Percentiles rank a stretch among this genome's conserved stretches.
Evolutionary conservation across 2,888 invertebrate genomes (phyloP).

Genomic region (Teleogryllus oceanicus): DNA sequence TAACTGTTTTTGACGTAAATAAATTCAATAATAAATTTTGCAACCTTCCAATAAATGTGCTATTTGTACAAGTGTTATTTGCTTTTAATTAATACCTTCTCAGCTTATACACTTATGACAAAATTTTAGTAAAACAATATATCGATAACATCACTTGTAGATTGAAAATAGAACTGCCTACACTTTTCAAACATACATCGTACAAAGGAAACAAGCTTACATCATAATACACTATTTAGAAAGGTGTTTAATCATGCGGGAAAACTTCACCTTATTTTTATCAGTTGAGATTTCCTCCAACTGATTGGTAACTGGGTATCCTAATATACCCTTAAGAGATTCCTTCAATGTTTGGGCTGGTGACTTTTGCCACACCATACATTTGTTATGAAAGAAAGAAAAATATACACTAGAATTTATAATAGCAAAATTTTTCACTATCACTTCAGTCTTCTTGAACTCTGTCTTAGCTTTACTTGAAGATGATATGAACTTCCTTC

Average conservation of each 20-base stretch:
- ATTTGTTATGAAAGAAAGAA: constrained; percentile 50
- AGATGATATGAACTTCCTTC: constrained; percentile 52
- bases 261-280: constrained; percentile 39
- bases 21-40: no score
- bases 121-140: no score
- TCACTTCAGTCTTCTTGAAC: constrained; percentile 52
- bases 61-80: no score
- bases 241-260: no score
- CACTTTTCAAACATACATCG: neutral
- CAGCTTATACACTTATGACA: no score
- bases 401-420: constrained; percentile 52
- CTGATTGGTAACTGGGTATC: constrained; percentile 40
- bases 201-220: neutral
- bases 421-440: constrained; percentile 52
- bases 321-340: constrained; percentile 44
- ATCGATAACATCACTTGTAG: no score
- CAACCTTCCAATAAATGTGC: no score
- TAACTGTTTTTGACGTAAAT: no score
- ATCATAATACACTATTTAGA: constrained; percentile 22
- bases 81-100: no score
- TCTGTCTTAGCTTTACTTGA: constrained; percentile 51
- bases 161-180: no score
- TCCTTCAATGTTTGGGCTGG: constrained; percentile 44
- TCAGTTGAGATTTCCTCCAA: constrained; percentile 41
- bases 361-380: constrained; percentile 51